Evolutionary conservation across 2,797 vertebrate species (phyloP).

Genomic region (Sternotherus odoratus): DNA sequence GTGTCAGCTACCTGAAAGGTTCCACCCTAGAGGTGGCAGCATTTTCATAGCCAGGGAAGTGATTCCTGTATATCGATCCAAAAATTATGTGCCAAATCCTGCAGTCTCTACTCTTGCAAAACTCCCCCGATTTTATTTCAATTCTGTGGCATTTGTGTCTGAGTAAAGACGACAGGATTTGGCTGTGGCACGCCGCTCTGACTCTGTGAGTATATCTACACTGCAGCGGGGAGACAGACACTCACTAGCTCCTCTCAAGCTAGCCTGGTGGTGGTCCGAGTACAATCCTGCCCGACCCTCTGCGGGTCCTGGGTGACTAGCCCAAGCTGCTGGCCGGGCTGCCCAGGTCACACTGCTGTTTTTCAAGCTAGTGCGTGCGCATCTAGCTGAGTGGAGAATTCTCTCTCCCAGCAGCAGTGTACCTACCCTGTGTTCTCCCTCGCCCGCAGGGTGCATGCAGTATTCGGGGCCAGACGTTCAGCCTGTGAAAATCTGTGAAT

Average conservation of each 20-base stretch:
- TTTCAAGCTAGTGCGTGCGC: background rate
- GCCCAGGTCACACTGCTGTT: background rate
- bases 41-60: background rate
- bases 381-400: background rate
- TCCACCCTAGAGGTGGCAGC: background rate
- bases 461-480: background rate
- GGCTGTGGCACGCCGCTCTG: background rate
- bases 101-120: background rate
- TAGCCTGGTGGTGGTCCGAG: background rate
- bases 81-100: background rate
- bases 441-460: fast-evolving
- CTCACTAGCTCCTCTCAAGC: background rate
- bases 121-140: background rate
- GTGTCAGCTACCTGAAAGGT: background rate
- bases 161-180: background rate
- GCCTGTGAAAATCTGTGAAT: background rate
- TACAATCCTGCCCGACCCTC: background rate
- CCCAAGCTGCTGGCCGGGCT: background rate
- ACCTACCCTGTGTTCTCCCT: background rate
- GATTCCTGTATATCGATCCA: background rate
- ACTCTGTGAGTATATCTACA: background rate
- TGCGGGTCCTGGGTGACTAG: background rate
- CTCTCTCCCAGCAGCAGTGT: background rate
- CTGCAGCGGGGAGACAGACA: background rate
- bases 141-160: background rate